These are phyloP conservation scores for Cloeon dipterum DNA, from an alignment of 2,888 invertebrate genomes.

Conservation along the genomic window DNA sequence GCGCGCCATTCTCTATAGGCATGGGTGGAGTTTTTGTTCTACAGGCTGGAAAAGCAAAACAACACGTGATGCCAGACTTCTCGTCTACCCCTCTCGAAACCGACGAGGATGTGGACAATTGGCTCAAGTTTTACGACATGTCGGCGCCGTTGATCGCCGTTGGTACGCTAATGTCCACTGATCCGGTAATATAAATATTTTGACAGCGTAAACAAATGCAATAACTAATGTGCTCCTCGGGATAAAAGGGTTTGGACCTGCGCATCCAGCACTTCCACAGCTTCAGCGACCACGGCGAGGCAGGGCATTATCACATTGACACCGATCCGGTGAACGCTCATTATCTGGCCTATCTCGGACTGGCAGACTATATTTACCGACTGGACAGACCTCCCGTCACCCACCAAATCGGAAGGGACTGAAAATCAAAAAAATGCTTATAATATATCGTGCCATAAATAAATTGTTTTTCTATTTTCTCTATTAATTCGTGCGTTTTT, in stretches of 20 bases:
- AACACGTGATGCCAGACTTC: constrained; percentile 95
- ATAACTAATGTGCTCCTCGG: neutral
- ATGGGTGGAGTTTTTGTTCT: constrained; percentile 77
- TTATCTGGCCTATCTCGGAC: constrained; percentile 75
- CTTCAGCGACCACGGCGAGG: constrained; percentile 57
- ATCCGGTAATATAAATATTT: constrained; percentile 31
- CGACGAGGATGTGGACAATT: constrained; percentile 52
- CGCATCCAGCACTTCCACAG: constrained; percentile 93
- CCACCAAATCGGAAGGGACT: constrained; percentile 55
- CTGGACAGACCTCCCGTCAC: constrained; percentile 46
- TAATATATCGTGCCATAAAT: too few relatives aligned
- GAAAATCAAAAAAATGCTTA: constrained; percentile 12
- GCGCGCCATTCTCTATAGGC: constrained; percentile 23
- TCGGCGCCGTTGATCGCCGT: constrained; percentile 69
- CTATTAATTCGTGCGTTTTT: neutral
- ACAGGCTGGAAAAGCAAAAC: constrained; percentile 56
- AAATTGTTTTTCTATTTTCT: too few relatives aligned
- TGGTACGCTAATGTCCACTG: constrained; percentile 67
- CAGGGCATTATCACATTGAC: constrained; percentile 94
- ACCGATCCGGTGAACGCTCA: constrained; percentile 67
- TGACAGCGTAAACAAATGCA: neutral
- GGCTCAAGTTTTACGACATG: constrained; percentile 85
- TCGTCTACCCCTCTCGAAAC: constrained; percentile 43
- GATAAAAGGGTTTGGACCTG: constrained; percentile 35
- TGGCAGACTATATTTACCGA: constrained; percentile 47